A percentile compares a stretch with the other conserved stretches of the same genome.
Evolutionary conservation across 2,797 vertebrate genomes (phyloP).

Genomic region (Pseudochromis fuscus): DNA sequence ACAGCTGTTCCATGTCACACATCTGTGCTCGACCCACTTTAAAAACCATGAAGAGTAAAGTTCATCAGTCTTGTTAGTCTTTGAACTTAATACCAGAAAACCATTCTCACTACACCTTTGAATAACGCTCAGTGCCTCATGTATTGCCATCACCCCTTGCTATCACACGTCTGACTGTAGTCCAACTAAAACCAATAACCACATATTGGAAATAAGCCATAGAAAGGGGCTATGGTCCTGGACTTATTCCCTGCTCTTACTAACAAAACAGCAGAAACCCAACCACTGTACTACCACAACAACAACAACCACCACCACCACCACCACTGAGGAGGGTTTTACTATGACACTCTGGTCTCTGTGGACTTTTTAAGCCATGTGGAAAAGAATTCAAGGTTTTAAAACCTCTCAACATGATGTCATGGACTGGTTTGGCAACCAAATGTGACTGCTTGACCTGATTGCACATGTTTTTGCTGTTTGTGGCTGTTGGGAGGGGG

Average conservation of each 20-base stretch:
- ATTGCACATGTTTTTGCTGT: slow-evolving; percentile 57
- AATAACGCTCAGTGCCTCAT: slow-evolving; percentile 82
- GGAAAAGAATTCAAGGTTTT: slow-evolving; percentile 55
- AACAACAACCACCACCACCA: slow-evolving; percentile 49
- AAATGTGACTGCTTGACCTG: slow-evolving; percentile 61
- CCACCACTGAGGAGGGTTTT: slow-evolving; percentile 44
- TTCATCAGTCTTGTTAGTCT: slow-evolving; percentile 45
- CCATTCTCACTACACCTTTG: slow-evolving; percentile 60
- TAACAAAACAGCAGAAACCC: slow-evolving; percentile 48
- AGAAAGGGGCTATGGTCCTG: slow-evolving; percentile 69
- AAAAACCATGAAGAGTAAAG: slow-evolving; percentile 26
- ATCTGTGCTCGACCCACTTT: slow-evolving; percentile 40
- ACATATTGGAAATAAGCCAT: slow-evolving; percentile 82
- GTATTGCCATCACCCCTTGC: slow-evolving; percentile 32
- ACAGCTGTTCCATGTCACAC: slow-evolving; percentile 21
- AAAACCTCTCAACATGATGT: slow-evolving; percentile 79
- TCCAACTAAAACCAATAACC: slow-evolving; percentile 66
- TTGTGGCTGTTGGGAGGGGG: slow-evolving; percentile 21
- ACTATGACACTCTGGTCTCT: slow-evolving; percentile 53
- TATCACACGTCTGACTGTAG: slow-evolving; percentile 39
- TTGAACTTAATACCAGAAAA: slow-evolving; percentile 46
- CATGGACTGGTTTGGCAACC: slow-evolving; percentile 75
- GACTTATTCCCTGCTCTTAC: slow-evolving; percentile 53
- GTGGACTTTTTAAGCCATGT: slow-evolving; percentile 78
- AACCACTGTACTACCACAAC: slow-evolving; percentile 61